These are phyloP conservation scores for Harmothoe impar DNA, from an alignment of 2,888 invertebrate species.

Conservation along the genomic window DNA sequence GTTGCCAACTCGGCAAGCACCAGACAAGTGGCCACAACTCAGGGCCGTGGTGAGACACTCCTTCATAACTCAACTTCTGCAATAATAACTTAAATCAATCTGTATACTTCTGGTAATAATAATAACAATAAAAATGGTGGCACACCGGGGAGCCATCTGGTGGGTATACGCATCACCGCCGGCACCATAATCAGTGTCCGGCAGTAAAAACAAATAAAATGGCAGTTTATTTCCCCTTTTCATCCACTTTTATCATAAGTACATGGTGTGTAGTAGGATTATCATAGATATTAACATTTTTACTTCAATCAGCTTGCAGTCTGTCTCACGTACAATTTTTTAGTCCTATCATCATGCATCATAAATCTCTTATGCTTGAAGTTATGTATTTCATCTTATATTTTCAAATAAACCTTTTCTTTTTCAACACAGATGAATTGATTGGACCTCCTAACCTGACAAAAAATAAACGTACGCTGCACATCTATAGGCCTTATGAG, in stretches of 20 bases:
- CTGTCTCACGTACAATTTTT: slow-evolving; percentile 3
- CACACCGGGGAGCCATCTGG: slow-evolving; percentile 56
- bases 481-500: slow-evolving; percentile 45
- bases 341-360: slow-evolving; percentile 13
- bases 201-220: slow-evolving; percentile 42
- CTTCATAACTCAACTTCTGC: slow-evolving; percentile 36
- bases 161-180: slow-evolving; percentile 28
- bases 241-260: background rate
- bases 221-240: slow-evolving; percentile 40
- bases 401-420: slow-evolving; percentile 16
- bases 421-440: slow-evolving; percentile 42
- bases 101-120: too few relatives aligned
- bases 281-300: slow-evolving; percentile 44
- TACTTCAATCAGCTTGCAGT: slow-evolving; percentile 26
- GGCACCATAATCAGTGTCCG: background rate
- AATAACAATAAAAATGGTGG: slow-evolving; percentile 31
- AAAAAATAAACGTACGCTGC: slow-evolving; percentile 38
- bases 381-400: background rate
- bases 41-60: slow-evolving; percentile 6
- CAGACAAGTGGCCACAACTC: background rate
- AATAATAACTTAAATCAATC: background rate
- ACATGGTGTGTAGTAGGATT: slow-evolving; percentile 7
- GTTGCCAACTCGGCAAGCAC: slow-evolving; percentile 34
- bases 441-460: slow-evolving; percentile 62
- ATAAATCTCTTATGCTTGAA: slow-evolving; percentile 51